Conservation (phyloP, 2,797 vertebrate genomes). For the Mareca strepera region DNA sequence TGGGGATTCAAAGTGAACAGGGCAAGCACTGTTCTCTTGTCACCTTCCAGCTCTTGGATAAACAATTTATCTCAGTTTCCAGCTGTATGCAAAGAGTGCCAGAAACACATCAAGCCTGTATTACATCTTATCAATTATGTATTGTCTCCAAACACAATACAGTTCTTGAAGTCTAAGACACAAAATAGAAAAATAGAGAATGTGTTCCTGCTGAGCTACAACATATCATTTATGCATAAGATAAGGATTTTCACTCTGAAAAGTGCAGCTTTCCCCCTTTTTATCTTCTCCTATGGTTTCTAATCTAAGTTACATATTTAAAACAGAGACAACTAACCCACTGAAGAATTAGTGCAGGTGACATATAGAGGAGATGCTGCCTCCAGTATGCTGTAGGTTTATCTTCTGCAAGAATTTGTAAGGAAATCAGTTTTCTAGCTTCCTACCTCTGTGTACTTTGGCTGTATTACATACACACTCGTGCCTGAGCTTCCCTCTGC, state of each 20-base stretch:
- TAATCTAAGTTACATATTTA: background rate
- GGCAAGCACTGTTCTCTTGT: background rate
- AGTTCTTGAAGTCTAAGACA: background rate
- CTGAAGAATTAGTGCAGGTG: background rate
- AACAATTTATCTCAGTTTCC: background rate
- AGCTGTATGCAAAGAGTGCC: background rate
- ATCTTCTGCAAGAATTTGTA: background rate
- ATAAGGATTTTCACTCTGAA: background rate
- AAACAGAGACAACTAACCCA: background rate
- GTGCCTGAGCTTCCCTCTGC: background rate
- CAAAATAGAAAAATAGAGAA: background rate
- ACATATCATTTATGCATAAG: background rate
- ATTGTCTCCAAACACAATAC: background rate
- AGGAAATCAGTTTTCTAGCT: background rate
- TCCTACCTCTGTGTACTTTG: background rate
- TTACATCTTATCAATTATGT: background rate
- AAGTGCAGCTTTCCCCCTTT: background rate
- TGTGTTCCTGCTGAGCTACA: background rate
- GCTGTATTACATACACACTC: background rate
- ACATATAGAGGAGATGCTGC: background rate
- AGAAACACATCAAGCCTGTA: background rate
- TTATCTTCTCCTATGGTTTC: background rate
- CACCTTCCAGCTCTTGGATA: background rate
- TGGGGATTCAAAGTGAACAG: background rate
- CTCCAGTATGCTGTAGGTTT: background rate